Evolutionary conservation across 2,113 vertebrate genomes (phyloP), one percentile per base, ranked within the genome.

Genomic region (Nipponia nippon): DNA sequence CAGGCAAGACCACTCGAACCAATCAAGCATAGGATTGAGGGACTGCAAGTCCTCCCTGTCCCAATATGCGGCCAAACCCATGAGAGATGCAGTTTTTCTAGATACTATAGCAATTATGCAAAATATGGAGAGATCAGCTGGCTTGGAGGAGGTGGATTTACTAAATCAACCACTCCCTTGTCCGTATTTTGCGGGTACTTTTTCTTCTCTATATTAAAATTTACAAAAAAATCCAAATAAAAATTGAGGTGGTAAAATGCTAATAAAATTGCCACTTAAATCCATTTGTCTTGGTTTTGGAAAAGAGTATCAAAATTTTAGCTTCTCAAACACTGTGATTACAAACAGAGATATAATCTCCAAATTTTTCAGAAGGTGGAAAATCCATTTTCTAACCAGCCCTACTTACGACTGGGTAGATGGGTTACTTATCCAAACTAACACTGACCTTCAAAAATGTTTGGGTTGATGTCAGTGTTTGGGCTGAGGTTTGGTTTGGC

Each of bases 401-500:
- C 47, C 95, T 97, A 96, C 96, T 97, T 96, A 96, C 2, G 42
- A 34, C 91, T 93, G 95, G 95, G 87, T 70, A 95, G 91, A 86
- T 47, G 91, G 97, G 93, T 96, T 95, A 75, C 91, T 97, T 96
- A 97, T 97, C 93, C 97, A 97, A 97, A 97, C 97, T 94, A 95
- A 78, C 71, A 56, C 53, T 94, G 93, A 97, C 96, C 97, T 97
- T 97, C 95, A 96, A 25, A 94, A 95, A 96, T 97, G 96, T 91
- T 96, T 96, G 91, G 82, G 93, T 93, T 97, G 96, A 97, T 97
- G 97, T 97, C 96, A 96, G 94, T 96, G 95, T 97, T 97, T 93
- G 95, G 87, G 93, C 94, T 97, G 97, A 97, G 96, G 97, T 97
- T 97, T 97, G 95, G 95, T 91, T 97, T 97, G 97, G 96, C 97